Evolutionary conservation across 2,888 invertebrate genomes (phyloP), one percentile per base, ranked within the genome.

Genomic region (Hydrotaea diabolus): DNA sequence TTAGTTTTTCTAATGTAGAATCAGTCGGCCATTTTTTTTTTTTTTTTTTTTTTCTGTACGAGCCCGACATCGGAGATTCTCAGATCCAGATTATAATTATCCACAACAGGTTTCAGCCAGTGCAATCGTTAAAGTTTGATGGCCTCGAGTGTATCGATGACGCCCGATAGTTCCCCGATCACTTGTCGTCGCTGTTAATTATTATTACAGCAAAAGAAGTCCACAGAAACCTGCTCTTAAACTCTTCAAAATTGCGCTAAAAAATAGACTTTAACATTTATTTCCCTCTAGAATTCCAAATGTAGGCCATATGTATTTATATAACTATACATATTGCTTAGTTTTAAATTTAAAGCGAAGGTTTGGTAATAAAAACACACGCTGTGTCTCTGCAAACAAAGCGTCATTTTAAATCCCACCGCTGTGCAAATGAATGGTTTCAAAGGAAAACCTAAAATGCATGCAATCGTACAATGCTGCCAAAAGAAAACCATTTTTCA

Each of bases 331-430:
- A 31, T 31, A 1, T 49, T 15, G 49, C 2, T n/a, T n/a, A 49
- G 13, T 2, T 3, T 49, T 49, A n/a, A 13, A 49, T 49, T 49
- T 49, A 49, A 49, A 49, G n/a, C 49, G 49, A 49, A 15, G 15
- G 49, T n/a, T 8, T 49, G 49, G 21, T 55, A 11, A 7, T 1
- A 19, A 53, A 53, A 53, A 17, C 53, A 4, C 21, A 21, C 55
- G 5, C 19, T 55, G 19, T 55, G 19, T 66, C 39, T 64, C 39
- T 43, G 19, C 19, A 17, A 39, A 66, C 43, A 66, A 66, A 66
- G 43, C 36, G 21, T 43, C 66, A 66, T 66, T 66, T 43, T 9
- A 66, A 39, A 66, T 66, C 66, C 66, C 66, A 66, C 17, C 43
- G 66, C 39, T 43, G 39, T 36, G 66, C 66, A n/a, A 66, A 19